Evolutionary conservation across 2,797 vertebrate species (phyloP), one percentile per base, ranked within the genome.

Genomic region (Oophaga sylvatica): DNA sequence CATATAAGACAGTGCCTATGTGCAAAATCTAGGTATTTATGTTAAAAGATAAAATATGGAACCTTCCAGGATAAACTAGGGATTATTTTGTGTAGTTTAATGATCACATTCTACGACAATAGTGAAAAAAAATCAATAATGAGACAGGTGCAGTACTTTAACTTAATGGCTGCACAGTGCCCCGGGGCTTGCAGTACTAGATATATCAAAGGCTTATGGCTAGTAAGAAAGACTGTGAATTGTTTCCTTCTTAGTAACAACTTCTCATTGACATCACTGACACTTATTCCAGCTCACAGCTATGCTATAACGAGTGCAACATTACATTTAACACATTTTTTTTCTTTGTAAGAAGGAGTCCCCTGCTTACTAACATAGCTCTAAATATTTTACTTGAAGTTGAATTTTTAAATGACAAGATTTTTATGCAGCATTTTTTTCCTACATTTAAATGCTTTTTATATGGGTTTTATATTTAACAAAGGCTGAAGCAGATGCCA

Each of bases 141-240:
- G 48, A 77, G 12, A 56, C 75, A 26, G n/a, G 45, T 12, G 8
- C 48, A 77, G 45, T 77, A 77, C 75, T 76, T 76, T 56, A 76
- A 76, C 48, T n/a, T 77, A 26, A 77, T 77, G 75, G 22, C 22
- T 77, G 45, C 22, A 77, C 22, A n/a, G 45, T 56, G 75, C 75
- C 22, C n/a, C 48, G 26, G 48, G 75, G 75, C 48, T 77, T 77
- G 75, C 48, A 77, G 75, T 29, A 53, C 75, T 53, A 77, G 75
- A 77, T 77, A 77, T 77, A 53, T 77, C 73, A 76, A 76, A 76
- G 73, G 45, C 48, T 76, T 76, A 53, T 56, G 73, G 73, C 45
- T 76, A 76, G 45, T 48, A 53, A 48, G 73, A 76, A 76, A 76
- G 73, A 53, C 73, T 76, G 45, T 53, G 73, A 56, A 56, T 76